phyloP scores from a whole-genome alignment of 1,140 invertebrate genomes.

The Cephus cinctus region DNA sequence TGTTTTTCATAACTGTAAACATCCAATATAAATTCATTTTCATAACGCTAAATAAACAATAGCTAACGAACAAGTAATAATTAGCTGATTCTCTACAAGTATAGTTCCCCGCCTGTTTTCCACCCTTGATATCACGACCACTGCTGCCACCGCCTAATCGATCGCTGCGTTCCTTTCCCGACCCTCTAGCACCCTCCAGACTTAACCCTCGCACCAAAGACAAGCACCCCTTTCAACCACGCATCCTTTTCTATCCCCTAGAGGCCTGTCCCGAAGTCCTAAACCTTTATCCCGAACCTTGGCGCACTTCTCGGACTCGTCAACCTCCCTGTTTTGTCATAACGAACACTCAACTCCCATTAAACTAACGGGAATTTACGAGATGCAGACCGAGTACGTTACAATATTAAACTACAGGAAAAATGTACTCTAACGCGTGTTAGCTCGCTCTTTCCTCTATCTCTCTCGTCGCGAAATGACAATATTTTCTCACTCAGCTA shows the following conservation, averaged over 20 bases:
- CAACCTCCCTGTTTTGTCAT: too few relatives aligned
- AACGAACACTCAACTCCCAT: conserved; percentile 37
- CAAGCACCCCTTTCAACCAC: conserved; percentile 3
- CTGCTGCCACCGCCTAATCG: too few relatives aligned
- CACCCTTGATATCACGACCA: too few relatives aligned
- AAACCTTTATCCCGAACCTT: conserved; percentile 6
- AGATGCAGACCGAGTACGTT: conserved; percentile 15
- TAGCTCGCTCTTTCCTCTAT: not conserved
- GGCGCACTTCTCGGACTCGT: conserved; percentile 20
- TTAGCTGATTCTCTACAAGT: too few relatives aligned
- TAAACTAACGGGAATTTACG: conserved; percentile 41
- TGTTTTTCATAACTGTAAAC: too few relatives aligned
- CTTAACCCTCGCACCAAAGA: not conserved
- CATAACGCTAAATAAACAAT: too few relatives aligned
- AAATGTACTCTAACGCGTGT: conserved; percentile 15
- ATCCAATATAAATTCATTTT: too few relatives aligned
- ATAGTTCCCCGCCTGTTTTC: too few relatives aligned
- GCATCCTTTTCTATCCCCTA: conserved; percentile 2
- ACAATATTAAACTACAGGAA: conserved; percentile 23
- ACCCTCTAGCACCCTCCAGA: not conserved
- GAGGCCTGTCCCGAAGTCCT: not conserved
- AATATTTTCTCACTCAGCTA: too few relatives aligned
- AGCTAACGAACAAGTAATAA: too few relatives aligned
- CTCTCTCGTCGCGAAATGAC: too few relatives aligned
- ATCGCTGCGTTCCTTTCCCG: conserved; percentile 16